Evolutionary conservation across 2,888 invertebrate species (phyloP).

Genomic region (Nephrotoma guestfalica): DNA sequence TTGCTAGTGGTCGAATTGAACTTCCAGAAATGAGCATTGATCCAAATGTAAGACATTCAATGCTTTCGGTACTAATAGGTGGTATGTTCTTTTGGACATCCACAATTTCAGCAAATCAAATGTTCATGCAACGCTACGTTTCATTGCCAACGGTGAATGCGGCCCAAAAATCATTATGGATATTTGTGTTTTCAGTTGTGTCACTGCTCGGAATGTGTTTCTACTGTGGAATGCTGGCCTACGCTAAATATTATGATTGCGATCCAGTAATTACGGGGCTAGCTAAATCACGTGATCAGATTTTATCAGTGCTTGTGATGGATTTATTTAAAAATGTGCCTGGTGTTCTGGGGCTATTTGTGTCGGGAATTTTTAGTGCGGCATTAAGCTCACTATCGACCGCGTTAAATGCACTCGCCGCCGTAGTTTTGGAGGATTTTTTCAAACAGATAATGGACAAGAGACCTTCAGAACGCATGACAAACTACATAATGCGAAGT

Average conservation of each 20-base stretch:
- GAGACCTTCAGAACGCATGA: slow-evolving; percentile 37
- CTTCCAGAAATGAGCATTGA: slow-evolving; percentile 56
- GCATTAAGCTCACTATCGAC: background rate
- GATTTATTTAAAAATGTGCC: background rate
- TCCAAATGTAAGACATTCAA: slow-evolving; percentile 61
- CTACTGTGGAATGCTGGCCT: background rate
- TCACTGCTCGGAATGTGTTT: background rate
- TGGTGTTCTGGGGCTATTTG: background rate
- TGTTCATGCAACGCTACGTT: slow-evolving; percentile 41
- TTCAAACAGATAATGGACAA: slow-evolving; percentile 21
- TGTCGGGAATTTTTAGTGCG: background rate
- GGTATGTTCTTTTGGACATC: slow-evolving; percentile 64
- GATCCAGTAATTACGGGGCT: background rate
- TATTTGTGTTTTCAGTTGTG: background rate
- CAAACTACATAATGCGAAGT: slow-evolving; percentile 19
- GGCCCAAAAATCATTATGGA: background rate
- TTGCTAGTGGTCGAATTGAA: slow-evolving; percentile 54
- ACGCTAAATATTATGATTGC: background rate
- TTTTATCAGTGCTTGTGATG: background rate
- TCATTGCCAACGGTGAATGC: background rate
- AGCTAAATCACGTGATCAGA: background rate
- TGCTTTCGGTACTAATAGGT: slow-evolving; percentile 62
- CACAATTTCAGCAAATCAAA: slow-evolving; percentile 64
- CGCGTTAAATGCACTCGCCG: background rate
- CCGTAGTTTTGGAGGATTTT: background rate